phyloP scores from a whole-genome alignment of 2,113 vertebrate species.

The Vidua macroura region DNA sequence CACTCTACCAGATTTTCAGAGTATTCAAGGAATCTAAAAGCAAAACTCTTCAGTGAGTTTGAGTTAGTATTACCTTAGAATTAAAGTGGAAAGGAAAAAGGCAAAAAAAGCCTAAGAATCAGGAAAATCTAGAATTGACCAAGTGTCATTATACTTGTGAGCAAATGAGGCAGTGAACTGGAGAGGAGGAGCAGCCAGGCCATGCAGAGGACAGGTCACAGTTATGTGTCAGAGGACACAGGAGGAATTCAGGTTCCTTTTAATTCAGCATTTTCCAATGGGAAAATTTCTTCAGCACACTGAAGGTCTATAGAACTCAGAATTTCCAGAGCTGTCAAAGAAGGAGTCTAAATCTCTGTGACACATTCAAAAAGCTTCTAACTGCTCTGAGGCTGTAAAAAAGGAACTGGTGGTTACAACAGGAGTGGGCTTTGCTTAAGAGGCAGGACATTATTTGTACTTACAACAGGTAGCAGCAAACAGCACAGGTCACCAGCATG shows the following conservation, averaged over 20 bases:
- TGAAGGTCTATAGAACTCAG: background rate
- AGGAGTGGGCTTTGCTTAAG: background rate
- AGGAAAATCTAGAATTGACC: background rate
- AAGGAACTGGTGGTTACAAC: background rate
- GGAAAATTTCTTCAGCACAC: background rate
- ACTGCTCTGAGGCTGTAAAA: background rate
- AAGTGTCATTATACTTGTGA: background rate
- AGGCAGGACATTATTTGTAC: conserved; percentile 71
- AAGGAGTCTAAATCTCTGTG: background rate
- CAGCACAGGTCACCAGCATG: conserved; percentile 93
- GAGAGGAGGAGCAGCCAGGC: background rate
- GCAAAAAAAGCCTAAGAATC: background rate
- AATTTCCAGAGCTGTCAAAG: background rate
- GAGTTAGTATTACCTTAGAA: background rate
- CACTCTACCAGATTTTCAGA: background rate
- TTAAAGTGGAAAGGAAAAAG: background rate
- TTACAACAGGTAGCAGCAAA: conserved; percentile 99
- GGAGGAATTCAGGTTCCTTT: background rate
- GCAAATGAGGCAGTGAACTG: background rate
- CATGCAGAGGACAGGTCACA: background rate
- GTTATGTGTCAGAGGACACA: background rate
- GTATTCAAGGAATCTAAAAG: background rate
- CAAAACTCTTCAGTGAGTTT: background rate
- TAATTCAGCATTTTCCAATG: background rate
- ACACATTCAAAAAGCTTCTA: background rate